Evolutionary conservation across 2,888 invertebrate species (phyloP), one percentile per base, ranked within the genome.

Genomic region (Melikaiella ostensackeni): DNA sequence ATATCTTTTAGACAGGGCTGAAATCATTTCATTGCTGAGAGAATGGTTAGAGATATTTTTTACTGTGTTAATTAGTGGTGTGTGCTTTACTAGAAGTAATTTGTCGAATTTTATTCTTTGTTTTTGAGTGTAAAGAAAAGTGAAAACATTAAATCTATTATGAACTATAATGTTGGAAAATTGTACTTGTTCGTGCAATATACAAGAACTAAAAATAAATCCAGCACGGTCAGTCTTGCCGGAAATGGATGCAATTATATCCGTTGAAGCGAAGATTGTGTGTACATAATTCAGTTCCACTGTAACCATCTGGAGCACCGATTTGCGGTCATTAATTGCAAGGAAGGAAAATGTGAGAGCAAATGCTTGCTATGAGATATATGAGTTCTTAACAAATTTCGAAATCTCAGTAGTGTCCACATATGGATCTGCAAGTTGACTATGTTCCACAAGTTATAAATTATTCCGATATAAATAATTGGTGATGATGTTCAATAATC

Each of bases 301-400:
- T 5, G 33, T 27, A 70, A 50, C 30, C 46, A 70, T 30, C 50
- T 70, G 70, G n/a, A 50, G 33, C 27, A 19, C n/a, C 50, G 70
- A 70, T 50, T 70, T 70, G 19, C 9, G 33, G n/a, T 70, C 70
- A 30, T 50, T 70, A 70, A 33, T 70, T 50, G n/a, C n/a, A 30
- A 70, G 9, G n/a, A 33, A 50, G 30, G 70, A 50, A 70, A 55
- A 50, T 42, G 38, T 19, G 21, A 7, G 55, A 70, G n/a, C n/a
- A 27, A 70, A 50, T 50, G 27, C 9, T 50, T 19, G 27, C 24
- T 16, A 16, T 16, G 16, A 42, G 16, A 24, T 46, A 27, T 8
- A 46, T 21, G n/a, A 63, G 63, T 35, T 63, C n/a, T 9, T 21
- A n/a, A 63, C 35, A 11, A 63, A 21, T n/a, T 63, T 38, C n/a